Evolutionary conservation across 2,888 invertebrate species (phyloP).

Genomic region (Ferdinandea cuprea): DNA sequence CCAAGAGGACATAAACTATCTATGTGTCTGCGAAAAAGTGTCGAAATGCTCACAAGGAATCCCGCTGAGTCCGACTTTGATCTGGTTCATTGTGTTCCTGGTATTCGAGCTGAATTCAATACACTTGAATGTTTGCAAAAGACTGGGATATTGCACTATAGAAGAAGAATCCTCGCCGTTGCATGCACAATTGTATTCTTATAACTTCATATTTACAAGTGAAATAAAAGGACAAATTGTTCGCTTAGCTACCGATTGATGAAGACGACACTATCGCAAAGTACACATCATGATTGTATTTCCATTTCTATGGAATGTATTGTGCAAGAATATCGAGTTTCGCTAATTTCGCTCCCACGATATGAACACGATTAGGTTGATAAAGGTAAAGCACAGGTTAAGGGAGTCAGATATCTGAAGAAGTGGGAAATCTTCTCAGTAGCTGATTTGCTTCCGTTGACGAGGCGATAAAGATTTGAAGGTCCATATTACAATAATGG

Average conservation of each 20-base stretch:
- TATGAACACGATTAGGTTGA: constrained; percentile 16
- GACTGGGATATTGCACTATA: constrained; percentile 37
- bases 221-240: constrained; percentile 67
- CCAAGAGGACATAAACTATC: constrained; percentile 69
- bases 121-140: constrained; percentile 51
- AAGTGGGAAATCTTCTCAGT: constrained; percentile 12
- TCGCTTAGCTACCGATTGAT: constrained; percentile 68
- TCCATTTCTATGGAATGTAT: constrained; percentile 33
- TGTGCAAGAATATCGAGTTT: constrained; percentile 55
- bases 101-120: constrained; percentile 76
- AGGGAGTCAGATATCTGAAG: constrained; percentile 56
- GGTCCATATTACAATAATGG: not conserved
- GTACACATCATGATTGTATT: constrained; percentile 53
- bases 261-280: constrained; percentile 61
- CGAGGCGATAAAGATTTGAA: not conserved
- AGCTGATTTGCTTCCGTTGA: constrained; percentile 1
- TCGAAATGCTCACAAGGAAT: constrained; percentile 79
- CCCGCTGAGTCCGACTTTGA: constrained; percentile 78
- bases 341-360: constrained; percentile 70
- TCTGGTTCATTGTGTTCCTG: constrained; percentile 75
- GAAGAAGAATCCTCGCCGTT: constrained; percentile 23
- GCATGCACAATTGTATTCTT: constrained; percentile 42
- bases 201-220: constrained; percentile 28
- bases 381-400: constrained; percentile 34
- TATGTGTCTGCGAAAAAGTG: constrained; percentile 76